Base-by-base conservation (phyloP, 2,113 vertebrate genomes). In the Ramphastos sulfuratus region DNA sequence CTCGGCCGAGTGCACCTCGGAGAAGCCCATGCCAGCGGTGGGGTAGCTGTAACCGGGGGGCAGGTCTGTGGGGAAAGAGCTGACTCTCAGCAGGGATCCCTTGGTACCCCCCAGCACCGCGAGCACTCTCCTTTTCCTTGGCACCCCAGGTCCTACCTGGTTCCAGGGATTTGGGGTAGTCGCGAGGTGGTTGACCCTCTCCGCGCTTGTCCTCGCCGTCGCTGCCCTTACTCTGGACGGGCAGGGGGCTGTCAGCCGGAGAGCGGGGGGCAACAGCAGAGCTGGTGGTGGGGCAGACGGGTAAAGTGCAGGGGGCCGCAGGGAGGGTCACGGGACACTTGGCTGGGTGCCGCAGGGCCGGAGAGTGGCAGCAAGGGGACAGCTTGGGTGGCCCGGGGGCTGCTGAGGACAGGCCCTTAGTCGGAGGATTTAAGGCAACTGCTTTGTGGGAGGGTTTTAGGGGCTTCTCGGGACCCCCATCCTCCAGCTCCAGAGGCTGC, bases 321-420 rank as follows among this genome's bases (percentile, higher is more conserved):
- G 97, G 97, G 50, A 87, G 92, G 6, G 90, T 92, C 6, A 97
- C 94, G n/a, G 97, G 96, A 88, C 98, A 98, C 93, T 98, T 97
- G 54, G 98, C 89, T 15, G 98, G 98, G 64, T 98, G 97, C 90
- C 97, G 97, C 54, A 98, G 95, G 58, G 97, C 96, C 3, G 98
- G 98, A 0, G 99, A 99, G 97, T 98, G 99, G 95, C 98, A 99
- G 96, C 98, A 99, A 63, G 98, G 98, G 3, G 98, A 98, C 66
- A 99, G 95, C 92, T 98, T 98, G 93, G 98, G 93, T 24, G 98
- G 96, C 23, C 98, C 98, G 6, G 96, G 69, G 74, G 96, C 82
- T 0, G 98, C 91, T 4, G 98, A 97, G 20, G 98, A 97, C 77
- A 97, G 33, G 89, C 97, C 97, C 96, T 97, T 98, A 96, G 90